Evolutionary conservation across 2,113 vertebrate genomes (phyloP), one percentile per base, ranked within the genome.

Genomic region (Drymodes brunneopygia): DNA sequence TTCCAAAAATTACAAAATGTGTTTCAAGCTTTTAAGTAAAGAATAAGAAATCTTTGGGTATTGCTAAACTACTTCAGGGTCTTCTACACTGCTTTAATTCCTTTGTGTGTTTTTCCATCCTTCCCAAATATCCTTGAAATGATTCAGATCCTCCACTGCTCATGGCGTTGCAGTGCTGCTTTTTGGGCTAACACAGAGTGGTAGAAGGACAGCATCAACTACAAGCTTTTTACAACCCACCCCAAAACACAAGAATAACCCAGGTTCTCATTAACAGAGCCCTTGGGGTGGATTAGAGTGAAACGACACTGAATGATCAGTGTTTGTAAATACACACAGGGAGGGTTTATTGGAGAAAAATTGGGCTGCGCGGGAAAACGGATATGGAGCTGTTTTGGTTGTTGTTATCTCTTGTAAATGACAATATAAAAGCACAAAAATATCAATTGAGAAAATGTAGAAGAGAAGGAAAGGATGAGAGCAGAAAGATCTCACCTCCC

Each of bases 221-320:
- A 36, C 11, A 33, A 44, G 38, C 9, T 38, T 38, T 38, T 38
- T 38, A 38, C 38, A 38, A 38, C 22, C 38, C 3, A 8, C 5
- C 53, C 31, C 54, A 69, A 8, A 13, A 16, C 4, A 45, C 3
- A 24, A 24, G 5, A 60, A 44, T 15, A 69, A 38, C 18, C 27
- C 72, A 53, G 33, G 18, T 3, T 33, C 22, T 15, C 12, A 2
- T 38, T 10, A 10, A 31, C 0, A 9, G 38, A 53, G 14, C 4
- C 38, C 29, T 53, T 54, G 15, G 72, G 25, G 31, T 60, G 36
- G 54, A 23, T 61, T 44, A 20, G 22, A n/a, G 23, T 33, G 27
- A 45, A n/a, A 20, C 0, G 1, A 21, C 54, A n/a, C 15, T 4
- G 29, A 61, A 24, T 6, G 1, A 38, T n/a, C n/a, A 24, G 12